Percentiles rank a stretch among this genome's conserved stretches.
Conservation (phyloP, 2,113 vertebrate species). For the Accipiter virgatus region DNA sequence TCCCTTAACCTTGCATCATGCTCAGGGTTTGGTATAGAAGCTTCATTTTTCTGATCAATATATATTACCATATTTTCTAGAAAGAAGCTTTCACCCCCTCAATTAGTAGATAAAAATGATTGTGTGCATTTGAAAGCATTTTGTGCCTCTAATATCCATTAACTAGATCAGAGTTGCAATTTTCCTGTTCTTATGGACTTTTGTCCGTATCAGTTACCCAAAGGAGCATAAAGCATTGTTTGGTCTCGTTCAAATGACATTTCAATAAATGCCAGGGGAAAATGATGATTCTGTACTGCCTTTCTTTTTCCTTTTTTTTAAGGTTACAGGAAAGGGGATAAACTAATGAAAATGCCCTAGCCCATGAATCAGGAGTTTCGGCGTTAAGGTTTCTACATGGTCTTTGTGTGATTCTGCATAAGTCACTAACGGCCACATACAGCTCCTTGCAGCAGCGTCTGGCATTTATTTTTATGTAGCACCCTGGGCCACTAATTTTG, state of each 20-base stretch:
- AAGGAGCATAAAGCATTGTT: not conserved
- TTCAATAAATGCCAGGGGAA: not conserved
- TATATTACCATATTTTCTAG: constrained; percentile 62
- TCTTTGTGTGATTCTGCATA: not conserved
- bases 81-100: constrained; percentile 46
- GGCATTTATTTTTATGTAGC: not conserved
- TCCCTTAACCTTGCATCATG: constrained; percentile 39
- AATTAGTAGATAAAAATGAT: constrained; percentile 34
- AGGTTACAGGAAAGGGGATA: not conserved
- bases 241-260: constrained; percentile 5
- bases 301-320: not conserved
- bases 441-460: not conserved
- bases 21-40: constrained; percentile 23
- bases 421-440: not conserved
- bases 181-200: not conserved
- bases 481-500: not conserved
- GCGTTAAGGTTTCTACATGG: not conserved
- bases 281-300: not conserved
- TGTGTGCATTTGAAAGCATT: constrained; percentile 34
- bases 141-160: constrained; percentile 34
- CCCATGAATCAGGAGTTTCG: not conserved
- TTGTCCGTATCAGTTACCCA: not conserved
- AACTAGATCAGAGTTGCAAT: constrained; percentile 26
- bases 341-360: not conserved
- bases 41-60: constrained; percentile 61